Base-by-base conservation (phyloP, 2,888 invertebrate species). In the Campoplex capitator region DNA sequence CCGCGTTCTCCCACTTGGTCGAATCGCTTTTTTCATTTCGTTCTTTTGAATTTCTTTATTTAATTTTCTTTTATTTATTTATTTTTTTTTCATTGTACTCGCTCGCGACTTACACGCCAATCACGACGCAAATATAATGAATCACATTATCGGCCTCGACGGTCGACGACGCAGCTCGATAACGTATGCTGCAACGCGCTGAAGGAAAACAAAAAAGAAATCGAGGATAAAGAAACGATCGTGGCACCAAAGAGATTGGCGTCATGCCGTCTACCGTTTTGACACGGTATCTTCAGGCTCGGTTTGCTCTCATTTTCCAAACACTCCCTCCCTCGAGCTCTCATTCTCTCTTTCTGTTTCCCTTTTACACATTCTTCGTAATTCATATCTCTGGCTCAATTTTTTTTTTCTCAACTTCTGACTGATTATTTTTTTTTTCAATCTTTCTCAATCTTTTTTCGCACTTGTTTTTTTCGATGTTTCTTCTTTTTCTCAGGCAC, bases 221-320 rank as follows among this genome's bases (percentile, higher is more conserved):
- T 58, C 28, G 58, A 56, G 70, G 35, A 68, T 76, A 82, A 73
- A 76, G 75, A 80, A 68, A 3, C 73, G 71, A 70, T 65, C 45
- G 51, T 56, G 18, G 88, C 88, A 92, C 93, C 92, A 92, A 93
- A 92, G 89, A 16, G 88, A 86, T 84, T 80, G 91, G 93, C 93
- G 93, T 92, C 93, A 92, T 89, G 92, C 93, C 82, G 93, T 93
- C 93, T 93, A 91, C 91, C 90, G 91, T 91, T 90, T 91, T 87
- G 83, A 71, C 58, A 75, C 73, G 88, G 54, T 67, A 51, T 51
- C 67, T 75, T 76, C 58, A 68, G 68, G 23, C 23, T 23, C 73
- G 73, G 73, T 54, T 62, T 38, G 42, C 28, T 67, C 75, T 68
- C 58, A 75, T 38, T 77, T 28, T 51, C 51, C 48, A 13, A 42